These are phyloP conservation scores for Periophthalmus magnuspinnatus DNA, from an alignment of 2,797 vertebrate genomes.

Conservation along the genomic window DNA sequence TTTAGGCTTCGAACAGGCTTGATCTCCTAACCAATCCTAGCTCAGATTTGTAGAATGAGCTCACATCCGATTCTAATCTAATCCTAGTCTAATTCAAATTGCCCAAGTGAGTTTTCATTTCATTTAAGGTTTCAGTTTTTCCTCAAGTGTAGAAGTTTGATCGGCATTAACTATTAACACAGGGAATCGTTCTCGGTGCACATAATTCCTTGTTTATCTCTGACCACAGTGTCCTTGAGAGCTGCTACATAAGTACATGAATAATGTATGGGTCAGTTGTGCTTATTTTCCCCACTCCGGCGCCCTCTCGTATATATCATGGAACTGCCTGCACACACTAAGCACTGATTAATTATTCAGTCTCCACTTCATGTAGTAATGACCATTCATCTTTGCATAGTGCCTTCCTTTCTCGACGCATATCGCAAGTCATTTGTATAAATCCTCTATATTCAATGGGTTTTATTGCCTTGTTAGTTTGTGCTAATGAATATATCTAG, in stretches of 20 bases:
- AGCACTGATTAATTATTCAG: conserved; percentile 32
- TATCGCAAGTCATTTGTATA: conserved; percentile 20
- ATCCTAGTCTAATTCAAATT: too few relatives aligned
- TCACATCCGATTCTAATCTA: too few relatives aligned
- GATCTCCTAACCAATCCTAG: neutral
- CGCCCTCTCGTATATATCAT: conserved; percentile 17
- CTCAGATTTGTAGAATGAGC: too few relatives aligned
- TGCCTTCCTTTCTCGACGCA: conserved; percentile 16
- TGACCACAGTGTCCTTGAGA: conserved; percentile 19
- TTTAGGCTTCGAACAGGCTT: neutral
- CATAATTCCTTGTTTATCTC: conserved; percentile 15
- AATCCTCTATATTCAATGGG: conserved; percentile 5
- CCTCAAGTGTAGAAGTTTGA: too few relatives aligned
- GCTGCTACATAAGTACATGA: conserved; percentile 22
- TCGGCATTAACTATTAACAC: neutral
- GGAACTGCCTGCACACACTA: conserved; percentile 12
- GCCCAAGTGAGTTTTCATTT: too few relatives aligned
- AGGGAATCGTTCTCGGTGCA: neutral
- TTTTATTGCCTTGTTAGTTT: conserved; percentile 36
- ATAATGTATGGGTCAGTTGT: conserved; percentile 36
- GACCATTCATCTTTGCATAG: conserved; percentile 31
- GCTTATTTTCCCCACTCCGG: conserved; percentile 23
- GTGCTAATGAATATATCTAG: conserved; percentile 26
- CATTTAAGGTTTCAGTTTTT: too few relatives aligned
- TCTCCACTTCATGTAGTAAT: conserved; percentile 19